phyloP scores from a whole-genome alignment of 2,888 invertebrate genomes.

The Drosophila mulleri region DNA sequence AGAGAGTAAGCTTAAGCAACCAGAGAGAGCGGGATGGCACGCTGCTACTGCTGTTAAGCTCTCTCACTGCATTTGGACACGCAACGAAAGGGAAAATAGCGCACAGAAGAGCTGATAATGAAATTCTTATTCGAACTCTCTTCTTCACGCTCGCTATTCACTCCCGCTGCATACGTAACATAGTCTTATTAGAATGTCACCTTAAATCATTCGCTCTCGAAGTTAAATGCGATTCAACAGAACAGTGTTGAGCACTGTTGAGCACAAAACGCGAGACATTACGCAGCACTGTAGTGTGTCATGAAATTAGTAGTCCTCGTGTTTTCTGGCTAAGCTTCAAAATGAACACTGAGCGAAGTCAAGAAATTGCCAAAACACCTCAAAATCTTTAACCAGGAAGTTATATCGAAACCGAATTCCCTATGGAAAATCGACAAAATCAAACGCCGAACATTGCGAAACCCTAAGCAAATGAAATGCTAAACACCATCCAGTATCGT shows the following conservation, averaged over 20 bases:
- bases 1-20: neutral
- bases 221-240: too few relatives aligned
- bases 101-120: neutral
- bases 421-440: neutral
- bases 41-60: neutral
- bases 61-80: neutral
- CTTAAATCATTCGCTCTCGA: too few relatives aligned
- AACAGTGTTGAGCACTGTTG: conserved; percentile 1
- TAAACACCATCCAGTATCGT: conserved; percentile 14
- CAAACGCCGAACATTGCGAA: neutral
- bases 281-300: neutral
- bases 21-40: neutral
- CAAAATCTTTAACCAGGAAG: conserved; percentile 18
- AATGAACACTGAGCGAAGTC: conserved; percentile 27
- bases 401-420: neutral
- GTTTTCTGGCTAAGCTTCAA: neutral
- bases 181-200: neutral
- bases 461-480: neutral
- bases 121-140: neutral
- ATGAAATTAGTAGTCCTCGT: neutral
- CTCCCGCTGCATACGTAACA: neutral
- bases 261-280: neutral
- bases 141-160: neutral
- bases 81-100: neutral
- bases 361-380: conserved; percentile 23